These are phyloP conservation scores for Eunapius fragilis DNA, from an alignment of 37 sponge, comb jelly and placozoan genomes.

Conservation along the genomic window DNA sequence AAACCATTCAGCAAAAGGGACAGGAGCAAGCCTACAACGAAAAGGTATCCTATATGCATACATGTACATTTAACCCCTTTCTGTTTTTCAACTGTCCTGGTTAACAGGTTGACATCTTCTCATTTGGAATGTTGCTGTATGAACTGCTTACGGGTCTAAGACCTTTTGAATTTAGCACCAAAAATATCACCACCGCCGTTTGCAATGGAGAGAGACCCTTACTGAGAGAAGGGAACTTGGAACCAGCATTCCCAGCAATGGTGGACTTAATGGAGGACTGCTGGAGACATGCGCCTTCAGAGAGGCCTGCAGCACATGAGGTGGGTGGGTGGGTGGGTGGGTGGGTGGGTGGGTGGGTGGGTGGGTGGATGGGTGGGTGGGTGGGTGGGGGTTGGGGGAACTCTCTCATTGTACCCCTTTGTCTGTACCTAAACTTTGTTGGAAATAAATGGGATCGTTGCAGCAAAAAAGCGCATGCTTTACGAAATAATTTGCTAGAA, in stretches of 20 bases:
- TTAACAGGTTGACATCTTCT: constrained; percentile 90
- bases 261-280: constrained; percentile 89
- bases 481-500: no score
- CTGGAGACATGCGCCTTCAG: constrained; percentile 75
- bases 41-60: constrained; percentile 35
- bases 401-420: not conserved
- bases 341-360: not conserved
- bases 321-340: constrained; percentile 20
- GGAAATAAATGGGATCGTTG: no score
- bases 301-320: constrained; percentile 78
- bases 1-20: constrained; percentile 81
- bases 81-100: not conserved
- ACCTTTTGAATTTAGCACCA: constrained; percentile 74
- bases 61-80: not conserved
- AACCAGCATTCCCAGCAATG: constrained; percentile 78
- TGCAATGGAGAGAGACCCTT: constrained; percentile 69
- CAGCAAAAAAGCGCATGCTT: no score
- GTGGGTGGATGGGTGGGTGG: not conserved
- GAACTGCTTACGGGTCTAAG: constrained; percentile 88
- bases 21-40: constrained; percentile 88
- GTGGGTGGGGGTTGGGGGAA: not conserved
- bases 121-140: constrained; percentile 93
- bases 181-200: constrained; percentile 70
- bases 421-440: not conserved
- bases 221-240: constrained; percentile 66